Evolutionary conservation across 2,797 vertebrate species (phyloP), one percentile per base, ranked within the genome.

Genomic region (Aplochiton taeniatus): DNA sequence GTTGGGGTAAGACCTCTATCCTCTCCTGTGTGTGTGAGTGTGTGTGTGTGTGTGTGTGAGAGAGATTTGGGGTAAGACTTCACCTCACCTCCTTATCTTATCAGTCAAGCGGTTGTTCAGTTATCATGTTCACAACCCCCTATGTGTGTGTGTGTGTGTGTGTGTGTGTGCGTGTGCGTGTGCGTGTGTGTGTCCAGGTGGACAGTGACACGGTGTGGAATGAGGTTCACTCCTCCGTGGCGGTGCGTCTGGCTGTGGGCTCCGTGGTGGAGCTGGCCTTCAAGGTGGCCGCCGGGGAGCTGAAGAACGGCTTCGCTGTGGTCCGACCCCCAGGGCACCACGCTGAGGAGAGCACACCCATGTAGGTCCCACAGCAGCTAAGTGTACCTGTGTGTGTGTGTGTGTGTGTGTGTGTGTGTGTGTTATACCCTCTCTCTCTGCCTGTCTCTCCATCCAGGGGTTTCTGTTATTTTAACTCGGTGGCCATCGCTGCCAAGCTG

Each of bases 151-250:
- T 82, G 83, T 89, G 87, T 76, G 76, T 73, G 67, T 63, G 81
- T 86, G 83, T 82, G 79, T 48, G 76, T 19, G 46, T 54, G 65
- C 16, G 18, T 48, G 12, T 56, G 52, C 48, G 53, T 46, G 54
- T 50, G 46, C 49, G 45, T 41, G 20, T 31, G 31, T 31, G 31
- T 31, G 31, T 31, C 0, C 76, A 98, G 96, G 97, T 99, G 13
- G 97, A 99, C 92, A 98, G 96, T 9, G 97, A 99, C 90, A 98
- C 97, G 42, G 98, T 98, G 61, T 99, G 97, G 97, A 98, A 98
- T 0, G 97, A 99, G 83, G 95, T 98, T 20, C 97, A 99, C 88
- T 98, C 97, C 0, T 97, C 96, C 0, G 95, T 96, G 0, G 97
- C 97, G 0, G 96, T 96, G 12, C 96, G 97, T 0, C 91, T 98